phyloP scores from a whole-genome alignment of 2,888 invertebrate genomes.

The Dynastes maya region DNA sequence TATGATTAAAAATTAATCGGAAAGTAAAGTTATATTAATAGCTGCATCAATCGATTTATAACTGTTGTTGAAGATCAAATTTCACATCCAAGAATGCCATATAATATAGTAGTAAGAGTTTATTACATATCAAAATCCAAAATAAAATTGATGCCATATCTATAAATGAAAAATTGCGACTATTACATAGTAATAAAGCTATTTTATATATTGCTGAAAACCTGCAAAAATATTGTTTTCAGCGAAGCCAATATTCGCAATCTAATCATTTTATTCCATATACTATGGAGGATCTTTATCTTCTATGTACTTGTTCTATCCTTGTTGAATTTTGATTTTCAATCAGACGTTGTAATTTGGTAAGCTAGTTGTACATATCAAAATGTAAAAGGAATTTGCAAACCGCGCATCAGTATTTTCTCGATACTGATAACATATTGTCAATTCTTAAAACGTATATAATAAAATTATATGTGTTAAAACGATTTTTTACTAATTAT shows the following conservation, averaged over 20 bases:
- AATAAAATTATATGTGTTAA: slow-evolving; percentile 40
- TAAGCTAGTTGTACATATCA: slow-evolving; percentile 58
- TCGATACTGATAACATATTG: slow-evolving; percentile 49
- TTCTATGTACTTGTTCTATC: background rate
- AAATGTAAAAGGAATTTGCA: slow-evolving; percentile 33
- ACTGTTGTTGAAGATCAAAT: slow-evolving; percentile 48
- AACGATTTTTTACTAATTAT: slow-evolving; percentile 23
- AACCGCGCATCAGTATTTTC: slow-evolving; percentile 47
- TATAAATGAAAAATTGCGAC: background rate
- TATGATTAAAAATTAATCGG: slow-evolving; percentile 68
- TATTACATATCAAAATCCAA: slow-evolving; percentile 1
- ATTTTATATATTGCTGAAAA: slow-evolving; percentile 1
- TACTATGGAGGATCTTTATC: background rate
- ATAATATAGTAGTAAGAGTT: background rate
- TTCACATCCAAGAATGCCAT: slow-evolving; percentile 9
- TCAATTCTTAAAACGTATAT: slow-evolving; percentile 49
- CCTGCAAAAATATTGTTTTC: background rate
- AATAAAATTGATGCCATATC: background rate
- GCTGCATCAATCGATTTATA: slow-evolving; percentile 49
- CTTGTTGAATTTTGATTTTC: slow-evolving; percentile 48
- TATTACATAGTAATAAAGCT: background rate
- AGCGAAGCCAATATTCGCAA: background rate
- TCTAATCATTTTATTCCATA: background rate
- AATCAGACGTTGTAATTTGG: slow-evolving; percentile 46
- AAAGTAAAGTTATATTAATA: slow-evolving; percentile 66